A percentile compares a stretch with the other conserved stretches of the same genome.
phyloP scores from a whole-genome alignment of 2,113 vertebrate genomes.

The Silurus asotus region DNA sequence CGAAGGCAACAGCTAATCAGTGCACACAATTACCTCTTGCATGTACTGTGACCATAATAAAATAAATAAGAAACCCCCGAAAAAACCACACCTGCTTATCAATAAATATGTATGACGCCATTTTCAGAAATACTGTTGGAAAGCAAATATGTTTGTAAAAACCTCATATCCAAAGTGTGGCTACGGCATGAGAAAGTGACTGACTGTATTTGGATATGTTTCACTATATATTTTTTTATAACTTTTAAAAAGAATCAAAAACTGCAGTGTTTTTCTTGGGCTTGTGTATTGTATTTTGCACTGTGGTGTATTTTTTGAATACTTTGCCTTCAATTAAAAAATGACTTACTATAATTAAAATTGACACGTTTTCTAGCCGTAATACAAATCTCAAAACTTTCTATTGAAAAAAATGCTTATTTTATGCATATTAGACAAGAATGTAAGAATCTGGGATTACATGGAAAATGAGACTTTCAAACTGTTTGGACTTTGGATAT shows the following conservation, averaged over 20 bases:
- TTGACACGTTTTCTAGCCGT: too few relatives aligned
- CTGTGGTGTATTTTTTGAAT: not conserved
- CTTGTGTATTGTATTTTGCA: not conserved
- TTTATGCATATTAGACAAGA: not conserved
- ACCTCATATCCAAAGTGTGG: not conserved
- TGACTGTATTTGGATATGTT: not conserved
- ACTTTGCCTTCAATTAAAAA: too few relatives aligned
- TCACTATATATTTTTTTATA: not conserved
- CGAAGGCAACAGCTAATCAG: not conserved
- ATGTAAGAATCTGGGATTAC: too few relatives aligned
- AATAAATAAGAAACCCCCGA: too few relatives aligned
- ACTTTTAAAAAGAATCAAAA: too few relatives aligned
- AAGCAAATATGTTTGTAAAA: not conserved
- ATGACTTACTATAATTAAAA: too few relatives aligned
- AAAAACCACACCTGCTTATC: not conserved
- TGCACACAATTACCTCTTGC: not conserved
- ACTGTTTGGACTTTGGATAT: too few relatives aligned
- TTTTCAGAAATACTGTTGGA: not conserved
- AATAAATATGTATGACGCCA: not conserved
- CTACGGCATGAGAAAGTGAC: not conserved
- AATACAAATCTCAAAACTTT: not conserved
- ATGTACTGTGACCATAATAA: not conserved
- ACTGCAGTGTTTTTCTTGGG: not conserved
- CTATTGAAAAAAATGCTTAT: not conserved
- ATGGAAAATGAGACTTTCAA: too few relatives aligned